Percentiles rank a stretch among this genome's conserved stretches.
Evolutionary conservation across 2,888 invertebrate genomes (phyloP).

Genomic region (Morpho helenor): DNA sequence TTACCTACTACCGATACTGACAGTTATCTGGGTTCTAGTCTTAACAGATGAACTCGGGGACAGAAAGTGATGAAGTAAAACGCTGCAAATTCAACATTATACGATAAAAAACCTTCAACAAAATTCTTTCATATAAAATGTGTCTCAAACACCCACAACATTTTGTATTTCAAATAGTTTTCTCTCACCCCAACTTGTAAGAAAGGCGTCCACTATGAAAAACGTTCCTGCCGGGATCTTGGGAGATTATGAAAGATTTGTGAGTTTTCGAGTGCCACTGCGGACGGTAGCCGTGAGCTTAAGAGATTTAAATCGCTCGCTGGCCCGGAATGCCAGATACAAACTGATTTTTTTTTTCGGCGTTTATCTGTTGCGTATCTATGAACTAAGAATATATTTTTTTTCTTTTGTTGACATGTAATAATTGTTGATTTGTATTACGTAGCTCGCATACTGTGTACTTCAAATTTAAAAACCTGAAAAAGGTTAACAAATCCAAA

Average conservation of each 20-base stretch:
- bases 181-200: slow-evolving; percentile 19
- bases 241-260: slow-evolving; percentile 79
- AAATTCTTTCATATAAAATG: not conserved
- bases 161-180: slow-evolving; percentile 19
- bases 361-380: slow-evolving; percentile 4
- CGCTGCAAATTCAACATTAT: no score
- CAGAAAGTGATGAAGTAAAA: no score
- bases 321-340: slow-evolving; percentile 75
- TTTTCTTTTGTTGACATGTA: not conserved
- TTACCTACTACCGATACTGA: no score
- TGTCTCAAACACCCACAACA: slow-evolving; percentile 1
- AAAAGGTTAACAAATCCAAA: no score
- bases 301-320: slow-evolving; percentile 78
- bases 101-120: no score
- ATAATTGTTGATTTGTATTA: no score
- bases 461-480: no score
- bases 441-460: no score
- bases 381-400: slow-evolving; percentile 1
- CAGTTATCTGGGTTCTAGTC: no score
- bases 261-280: slow-evolving; percentile 68
- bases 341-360: slow-evolving; percentile 63
- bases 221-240: slow-evolving; percentile 67
- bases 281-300: slow-evolving; percentile 69
- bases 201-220: slow-evolving; percentile 53
- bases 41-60: no score